Evolutionary conservation across 2,797 vertebrate genomes (phyloP).

Genomic region (Helicolenus hilgendorfi): DNA sequence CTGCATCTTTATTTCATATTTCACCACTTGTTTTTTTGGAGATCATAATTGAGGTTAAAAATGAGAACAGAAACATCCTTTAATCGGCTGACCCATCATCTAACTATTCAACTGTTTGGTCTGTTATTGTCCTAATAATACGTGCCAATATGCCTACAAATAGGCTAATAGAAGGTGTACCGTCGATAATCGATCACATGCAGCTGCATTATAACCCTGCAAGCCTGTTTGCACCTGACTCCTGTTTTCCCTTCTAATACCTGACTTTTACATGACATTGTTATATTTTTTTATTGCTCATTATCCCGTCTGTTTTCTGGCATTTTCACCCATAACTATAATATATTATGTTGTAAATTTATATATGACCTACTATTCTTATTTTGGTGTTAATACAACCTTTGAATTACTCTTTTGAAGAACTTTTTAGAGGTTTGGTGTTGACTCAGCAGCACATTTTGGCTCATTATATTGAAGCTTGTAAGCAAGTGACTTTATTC

Average conservation of each 20-base stretch:
- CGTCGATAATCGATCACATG: not conserved
- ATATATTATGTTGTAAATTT: not conserved
- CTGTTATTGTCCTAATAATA: not conserved
- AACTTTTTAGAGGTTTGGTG: not conserved
- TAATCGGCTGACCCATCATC: not conserved
- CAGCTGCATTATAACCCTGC: conserved; percentile 16
- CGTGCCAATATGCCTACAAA: not conserved
- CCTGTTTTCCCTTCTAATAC: not conserved
- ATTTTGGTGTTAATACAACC: not conserved
- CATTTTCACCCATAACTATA: not conserved
- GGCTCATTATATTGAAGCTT: not conserved
- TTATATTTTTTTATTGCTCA: not conserved
- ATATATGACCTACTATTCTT: not conserved
- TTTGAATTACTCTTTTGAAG: not conserved
- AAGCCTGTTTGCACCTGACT: conserved; percentile 7
- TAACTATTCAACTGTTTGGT: not conserved
- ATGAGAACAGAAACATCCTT: not conserved
- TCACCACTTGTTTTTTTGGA: not conserved
- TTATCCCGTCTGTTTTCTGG: not conserved
- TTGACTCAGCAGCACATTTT: not conserved
- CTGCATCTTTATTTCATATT: not conserved
- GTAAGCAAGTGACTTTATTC: not conserved
- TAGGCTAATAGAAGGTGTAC: not conserved
- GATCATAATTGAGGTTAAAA: not conserved
- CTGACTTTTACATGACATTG: not conserved